Evolutionary conservation across 2,888 invertebrate species (phyloP).

Genomic region (Eudemis profundana): DNA sequence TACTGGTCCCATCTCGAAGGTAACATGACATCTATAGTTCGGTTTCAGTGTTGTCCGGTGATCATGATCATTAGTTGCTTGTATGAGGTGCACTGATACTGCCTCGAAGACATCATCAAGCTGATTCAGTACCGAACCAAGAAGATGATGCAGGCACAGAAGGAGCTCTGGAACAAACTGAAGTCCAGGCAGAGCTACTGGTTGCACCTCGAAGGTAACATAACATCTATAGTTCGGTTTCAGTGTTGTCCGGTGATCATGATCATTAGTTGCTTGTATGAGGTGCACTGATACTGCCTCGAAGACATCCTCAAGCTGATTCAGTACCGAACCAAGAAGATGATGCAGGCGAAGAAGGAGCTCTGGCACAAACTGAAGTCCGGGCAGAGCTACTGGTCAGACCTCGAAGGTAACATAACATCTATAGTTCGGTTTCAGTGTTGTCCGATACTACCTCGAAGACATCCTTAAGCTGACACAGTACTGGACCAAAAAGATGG

Average conservation of each 20-base stretch:
- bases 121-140: constrained; percentile 84
- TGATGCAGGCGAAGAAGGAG: constrained; percentile 73
- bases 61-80: too few species aligned
- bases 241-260: constrained; percentile 90
- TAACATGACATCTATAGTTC: constrained; percentile 42
- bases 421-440: too few species aligned
- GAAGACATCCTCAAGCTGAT: constrained; percentile 91
- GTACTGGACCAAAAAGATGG: constrained; percentile 84
- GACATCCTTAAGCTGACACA: constrained; percentile 88
- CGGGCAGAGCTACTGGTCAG: constrained; percentile 76
- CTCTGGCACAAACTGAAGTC: constrained; percentile 62
- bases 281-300: constrained; percentile 90
- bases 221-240: too few species aligned
- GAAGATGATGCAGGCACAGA: constrained; percentile 76
- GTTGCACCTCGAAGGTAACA: constrained; percentile 74
- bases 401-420: constrained; percentile 66
- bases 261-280: constrained; percentile 91
- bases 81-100: constrained; percentile 75
- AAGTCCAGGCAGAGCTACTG: constrained; percentile 66
- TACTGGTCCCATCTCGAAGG: constrained; percentile 78
- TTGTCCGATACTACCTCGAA: constrained; percentile 91
- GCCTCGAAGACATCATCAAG: constrained; percentile 92
- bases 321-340: constrained; percentile 82
- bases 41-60: too few species aligned
- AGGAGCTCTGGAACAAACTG: constrained; percentile 65